These are phyloP conservation scores for Miichthys miiuy DNA, from an alignment of 2,797 vertebrate species.

Conservation along the genomic window DNA sequence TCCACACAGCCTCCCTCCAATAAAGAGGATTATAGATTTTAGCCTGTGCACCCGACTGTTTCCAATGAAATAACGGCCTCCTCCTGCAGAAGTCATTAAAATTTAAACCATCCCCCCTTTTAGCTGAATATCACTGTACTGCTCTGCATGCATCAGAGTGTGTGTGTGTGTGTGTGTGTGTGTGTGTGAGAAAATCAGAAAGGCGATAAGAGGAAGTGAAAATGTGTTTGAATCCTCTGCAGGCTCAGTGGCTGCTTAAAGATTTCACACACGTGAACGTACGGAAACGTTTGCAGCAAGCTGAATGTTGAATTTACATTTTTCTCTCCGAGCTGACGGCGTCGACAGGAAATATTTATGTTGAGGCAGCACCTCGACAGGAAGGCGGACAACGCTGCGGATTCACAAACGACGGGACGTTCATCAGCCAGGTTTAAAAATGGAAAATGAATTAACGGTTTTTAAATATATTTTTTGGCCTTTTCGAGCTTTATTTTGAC, in stretches of 20 bases:
- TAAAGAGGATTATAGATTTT: slow-evolving; percentile 86
- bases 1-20: slow-evolving; percentile 74
- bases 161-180: slow-evolving; percentile 34
- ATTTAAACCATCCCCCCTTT: slow-evolving; percentile 77
- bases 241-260: slow-evolving; percentile 46
- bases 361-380: slow-evolving; percentile 22
- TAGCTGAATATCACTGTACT: slow-evolving; percentile 74
- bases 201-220: slow-evolving; percentile 62
- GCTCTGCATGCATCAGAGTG: slow-evolving; percentile 72
- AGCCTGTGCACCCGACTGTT: slow-evolving; percentile 78
- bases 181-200: slow-evolving; percentile 60
- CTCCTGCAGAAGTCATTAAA: slow-evolving; percentile 83
- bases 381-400: background rate
- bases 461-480: no score
- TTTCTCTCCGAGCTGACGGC: slow-evolving; percentile 44
- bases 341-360: slow-evolving; percentile 63
- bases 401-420: background rate
- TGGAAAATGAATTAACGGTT: no score
- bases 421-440: no score
- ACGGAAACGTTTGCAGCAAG: slow-evolving; percentile 32
- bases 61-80: slow-evolving; percentile 82
- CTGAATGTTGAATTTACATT: slow-evolving; percentile 56
- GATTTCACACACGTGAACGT: slow-evolving; percentile 5
- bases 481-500: no score
- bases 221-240: slow-evolving; percentile 54